A percentile compares a stretch with the other conserved stretches of the same genome.
Conservation (phyloP, 2,888 invertebrate species). For the Cancer borealis region DNA sequence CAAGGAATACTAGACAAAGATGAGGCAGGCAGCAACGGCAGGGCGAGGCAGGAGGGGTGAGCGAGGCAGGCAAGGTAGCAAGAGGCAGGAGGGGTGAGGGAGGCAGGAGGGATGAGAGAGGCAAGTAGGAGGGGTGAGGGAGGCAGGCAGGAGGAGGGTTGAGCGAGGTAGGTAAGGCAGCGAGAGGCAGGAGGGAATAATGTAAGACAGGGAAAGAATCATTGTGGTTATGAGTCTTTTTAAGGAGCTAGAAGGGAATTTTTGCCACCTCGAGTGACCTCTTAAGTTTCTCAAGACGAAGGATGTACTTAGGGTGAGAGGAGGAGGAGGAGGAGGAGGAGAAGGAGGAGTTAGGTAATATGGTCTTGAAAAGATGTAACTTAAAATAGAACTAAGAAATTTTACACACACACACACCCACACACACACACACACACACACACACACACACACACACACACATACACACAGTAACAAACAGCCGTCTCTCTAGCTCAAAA, state of each 20-base stretch:
- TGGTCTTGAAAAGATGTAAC: not conserved
- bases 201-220: slow-evolving; percentile 32
- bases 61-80: no score
- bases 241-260: no score
- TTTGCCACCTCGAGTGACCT: no score
- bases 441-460: not conserved
- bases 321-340: not conserved
- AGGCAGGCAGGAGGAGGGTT: not conserved
- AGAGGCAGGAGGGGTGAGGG: not conserved
- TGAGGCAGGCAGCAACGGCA: no score
- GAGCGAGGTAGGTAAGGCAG: no score
- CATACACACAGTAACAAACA: not conserved
- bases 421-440: not conserved
- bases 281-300: no score
- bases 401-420: not conserved
- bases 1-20: not conserved
- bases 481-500: not conserved
- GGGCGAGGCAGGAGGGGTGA: not conserved
- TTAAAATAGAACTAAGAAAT: not conserved
- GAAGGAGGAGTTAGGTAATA: no score
- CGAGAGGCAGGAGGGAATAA: not conserved
- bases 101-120: not conserved
- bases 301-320: not conserved
- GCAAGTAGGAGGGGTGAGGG: no score
- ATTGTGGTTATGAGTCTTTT: not conserved